phyloP scores from a whole-genome alignment of 2,797 vertebrate genomes.

The Arctocebus calabarensis region DNA sequence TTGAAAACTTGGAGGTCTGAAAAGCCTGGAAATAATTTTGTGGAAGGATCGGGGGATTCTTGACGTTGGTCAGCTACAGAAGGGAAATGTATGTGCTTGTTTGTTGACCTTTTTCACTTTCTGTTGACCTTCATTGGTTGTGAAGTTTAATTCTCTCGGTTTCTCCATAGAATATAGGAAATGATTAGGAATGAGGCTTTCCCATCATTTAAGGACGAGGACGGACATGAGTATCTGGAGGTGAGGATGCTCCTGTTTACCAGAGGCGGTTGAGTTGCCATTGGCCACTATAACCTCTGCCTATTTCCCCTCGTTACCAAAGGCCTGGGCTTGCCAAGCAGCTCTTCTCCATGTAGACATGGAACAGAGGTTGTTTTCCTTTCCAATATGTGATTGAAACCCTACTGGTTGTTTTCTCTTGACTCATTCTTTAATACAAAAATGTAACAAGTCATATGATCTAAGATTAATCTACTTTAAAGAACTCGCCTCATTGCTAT shows the following conservation, averaged over 20 bases:
- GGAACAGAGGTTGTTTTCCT: not conserved
- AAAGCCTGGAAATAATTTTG: conserved; percentile 64
- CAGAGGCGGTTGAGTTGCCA: conserved; percentile 24
- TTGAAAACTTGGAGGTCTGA: conserved; percentile 58
- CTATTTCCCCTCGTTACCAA: not conserved
- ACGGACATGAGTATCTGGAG: not conserved
- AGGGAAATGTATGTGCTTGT: not conserved
- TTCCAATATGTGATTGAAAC: conserved; percentile 37
- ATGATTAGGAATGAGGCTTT: conserved; percentile 54
- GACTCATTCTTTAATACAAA: conserved; percentile 12
- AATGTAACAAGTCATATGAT: not conserved
- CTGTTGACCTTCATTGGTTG: not conserved
- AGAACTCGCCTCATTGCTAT: not conserved
- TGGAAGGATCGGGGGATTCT: conserved; percentile 45
- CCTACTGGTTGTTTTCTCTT: not conserved
- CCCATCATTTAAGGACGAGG: conserved; percentile 18
- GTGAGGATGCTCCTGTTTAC: not conserved
- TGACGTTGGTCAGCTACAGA: not conserved
- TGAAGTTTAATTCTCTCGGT: conserved; percentile 61
- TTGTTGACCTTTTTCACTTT: conserved; percentile 27
- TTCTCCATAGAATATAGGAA: not conserved
- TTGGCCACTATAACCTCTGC: not conserved
- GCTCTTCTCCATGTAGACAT: not conserved
- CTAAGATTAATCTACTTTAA: not conserved
- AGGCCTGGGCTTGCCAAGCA: not conserved